Evolutionary conservation across 1,140 invertebrate genomes (phyloP), one percentile per base, ranked within the genome.

Genomic region (Planococcus citri): DNA sequence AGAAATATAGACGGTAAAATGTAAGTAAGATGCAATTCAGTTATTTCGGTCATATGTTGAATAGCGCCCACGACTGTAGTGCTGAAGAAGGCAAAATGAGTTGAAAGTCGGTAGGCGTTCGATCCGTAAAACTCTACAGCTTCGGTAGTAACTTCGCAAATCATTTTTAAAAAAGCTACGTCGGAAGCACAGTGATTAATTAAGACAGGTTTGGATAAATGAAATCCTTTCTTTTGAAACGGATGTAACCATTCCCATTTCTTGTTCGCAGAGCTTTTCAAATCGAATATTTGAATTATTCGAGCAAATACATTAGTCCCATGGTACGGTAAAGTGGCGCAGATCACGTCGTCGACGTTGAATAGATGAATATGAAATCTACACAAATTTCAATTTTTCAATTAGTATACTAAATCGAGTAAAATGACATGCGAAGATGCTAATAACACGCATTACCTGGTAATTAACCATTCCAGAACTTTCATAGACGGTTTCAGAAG

Each of bases 401-500:
- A 9, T 51, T 20, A 33, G n/a, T 33, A 33, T 33, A 33, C 3
- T 51, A 51, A 6, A 51, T 51, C 27, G 12, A 72, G 12, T 0
- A 69, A 21, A 41, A n/a, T 2, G 24, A 21, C 14, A 12, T 68
- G n/a, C 27, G 37, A 68, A 68, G 8, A 25, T 8, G 10, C 12
- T 37, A 9, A 37, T 4, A 68, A 29, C 37, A n/a, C n/a, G n/a
- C n/a, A n/a, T n/a, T 77, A 84, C 82, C 82, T 82, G 72, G 89
- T 84, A 64, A 97, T 85, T 1, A 98, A 80, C 95, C 94, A 97
- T 83, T 97, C 95, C 25, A 97, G 77, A 22, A 90, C 86, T 83
- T 95, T 91, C 70, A 95, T 91, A 10, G 92, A 83, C 14, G 89
- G 84, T 76, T 87, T 88, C 0, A 94, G 77, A 37, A 93, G 77